A percentile compares a stretch with the other conserved stretches of the same genome.
Evolutionary conservation across 2,113 vertebrate species (phyloP).

Genomic region (Hoplias malabaricus): DNA sequence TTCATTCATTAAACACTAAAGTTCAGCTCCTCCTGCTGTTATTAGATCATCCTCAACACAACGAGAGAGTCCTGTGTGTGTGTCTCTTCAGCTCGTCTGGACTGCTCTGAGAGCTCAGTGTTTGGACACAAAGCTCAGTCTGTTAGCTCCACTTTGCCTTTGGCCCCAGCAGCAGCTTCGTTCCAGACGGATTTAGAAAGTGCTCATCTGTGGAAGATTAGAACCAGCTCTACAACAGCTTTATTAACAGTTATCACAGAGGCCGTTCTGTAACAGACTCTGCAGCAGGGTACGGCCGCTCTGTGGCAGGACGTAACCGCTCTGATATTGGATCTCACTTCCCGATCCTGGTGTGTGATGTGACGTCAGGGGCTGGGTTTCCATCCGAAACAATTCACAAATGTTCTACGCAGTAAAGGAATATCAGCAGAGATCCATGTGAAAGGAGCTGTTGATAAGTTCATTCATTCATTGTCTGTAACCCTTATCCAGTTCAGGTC

Average conservation of each 20-base stretch:
- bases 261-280: neutral
- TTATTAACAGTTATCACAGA: neutral
- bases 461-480: no score
- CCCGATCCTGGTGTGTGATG: no score
- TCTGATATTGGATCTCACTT: no score
- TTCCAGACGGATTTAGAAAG: neutral
- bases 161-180: neutral
- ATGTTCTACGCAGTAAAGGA: no score
- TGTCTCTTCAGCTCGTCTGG: constrained; percentile 2
- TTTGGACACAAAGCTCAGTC: constrained; percentile 8
- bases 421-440: no score
- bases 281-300: neutral
- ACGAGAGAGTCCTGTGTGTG: neutral
- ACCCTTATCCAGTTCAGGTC: no score
- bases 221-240: neutral
- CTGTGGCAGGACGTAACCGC: neutral
- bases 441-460: no score
- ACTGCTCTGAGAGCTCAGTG: constrained; percentile 6
- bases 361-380: no score
- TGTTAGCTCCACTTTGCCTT: constrained; percentile 12
- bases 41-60: constrained; percentile 6
- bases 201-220: neutral
- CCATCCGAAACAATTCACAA: no score
- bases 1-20: constrained; percentile 13
- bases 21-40: constrained; percentile 2